Evolutionary conservation across 92 coral and sea anemone genomes (phyloP).

Genomic region (Umimayanthus chanpuru): DNA sequence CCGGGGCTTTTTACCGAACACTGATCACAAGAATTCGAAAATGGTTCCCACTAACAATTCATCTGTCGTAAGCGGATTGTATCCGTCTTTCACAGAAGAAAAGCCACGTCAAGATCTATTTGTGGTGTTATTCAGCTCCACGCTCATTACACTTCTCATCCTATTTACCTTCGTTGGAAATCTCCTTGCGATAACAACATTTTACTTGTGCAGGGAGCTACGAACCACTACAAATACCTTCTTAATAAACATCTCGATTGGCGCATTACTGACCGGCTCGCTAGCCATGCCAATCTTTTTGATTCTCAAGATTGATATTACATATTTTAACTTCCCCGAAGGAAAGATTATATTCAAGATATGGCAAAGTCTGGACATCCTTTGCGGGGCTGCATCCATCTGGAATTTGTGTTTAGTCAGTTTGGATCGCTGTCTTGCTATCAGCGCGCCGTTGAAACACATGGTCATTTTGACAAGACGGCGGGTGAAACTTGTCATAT

Average conservation of each 20-base stretch:
- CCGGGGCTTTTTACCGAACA: not conserved
- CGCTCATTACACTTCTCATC: constrained; percentile 69
- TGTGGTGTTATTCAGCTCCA: constrained; percentile 62
- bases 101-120: constrained; percentile 51
- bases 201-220: constrained; percentile 83
- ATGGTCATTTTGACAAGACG: constrained; percentile 83
- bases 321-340: constrained; percentile 64
- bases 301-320: constrained; percentile 57
- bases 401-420: constrained; percentile 98
- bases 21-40: not conserved
- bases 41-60: constrained; percentile 26
- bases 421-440: constrained; percentile 91
- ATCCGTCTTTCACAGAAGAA: constrained; percentile 1
- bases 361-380: constrained; percentile 81
- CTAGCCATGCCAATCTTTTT: constrained; percentile 92
- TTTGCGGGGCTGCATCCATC: constrained; percentile 90
- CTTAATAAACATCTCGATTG: constrained; percentile 79
- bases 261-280: constrained; percentile 82
- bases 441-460: constrained; percentile 81
- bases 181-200: constrained; percentile 76
- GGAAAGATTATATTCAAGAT: constrained; percentile 61
- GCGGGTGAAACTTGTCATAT: constrained; percentile 77
- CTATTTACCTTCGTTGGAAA: constrained; percentile 84
- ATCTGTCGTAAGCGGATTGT: not conserved
- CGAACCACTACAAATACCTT: constrained; percentile 92